Conservation (phyloP, 2,888 invertebrate genomes). For the Resseliella maxima region DNA sequence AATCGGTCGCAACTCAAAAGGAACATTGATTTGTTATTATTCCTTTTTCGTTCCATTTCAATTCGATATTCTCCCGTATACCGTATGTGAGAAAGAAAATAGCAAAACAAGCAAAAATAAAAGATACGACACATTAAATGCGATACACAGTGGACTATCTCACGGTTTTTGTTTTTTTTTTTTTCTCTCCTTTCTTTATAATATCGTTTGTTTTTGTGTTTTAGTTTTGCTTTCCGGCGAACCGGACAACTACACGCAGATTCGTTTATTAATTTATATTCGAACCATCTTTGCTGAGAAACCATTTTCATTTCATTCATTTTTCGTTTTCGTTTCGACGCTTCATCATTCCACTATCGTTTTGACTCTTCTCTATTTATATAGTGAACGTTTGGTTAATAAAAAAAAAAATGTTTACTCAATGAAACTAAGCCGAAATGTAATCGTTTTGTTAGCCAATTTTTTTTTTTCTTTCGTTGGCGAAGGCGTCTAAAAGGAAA, state of each 20-base stretch:
- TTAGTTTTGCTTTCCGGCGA: background rate
- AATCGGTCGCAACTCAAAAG: constrained; percentile 25
- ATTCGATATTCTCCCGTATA: background rate
- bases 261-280: background rate
- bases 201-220: background rate
- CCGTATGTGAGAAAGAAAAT: background rate
- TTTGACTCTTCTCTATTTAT: background rate
- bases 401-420: background rate
- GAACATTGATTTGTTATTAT: constrained; percentile 24
- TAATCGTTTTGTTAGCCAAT: background rate
- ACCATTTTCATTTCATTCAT: background rate
- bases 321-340: background rate
- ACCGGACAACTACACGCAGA: background rate
- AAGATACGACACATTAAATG: constrained; percentile 14
- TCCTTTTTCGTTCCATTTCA: background rate
- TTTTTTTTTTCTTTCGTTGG: background rate
- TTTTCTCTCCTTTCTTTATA: background rate
- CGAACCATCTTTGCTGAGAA: background rate
- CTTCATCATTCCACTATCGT: background rate
- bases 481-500: constrained; percentile 18
- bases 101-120: background rate
- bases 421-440: background rate
- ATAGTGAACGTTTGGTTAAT: background rate
- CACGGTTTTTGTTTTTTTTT: background rate
- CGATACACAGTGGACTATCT: background rate